Evolutionary conservation across 2,888 invertebrate species (phyloP).

Genomic region (Conistra vaccinii): DNA sequence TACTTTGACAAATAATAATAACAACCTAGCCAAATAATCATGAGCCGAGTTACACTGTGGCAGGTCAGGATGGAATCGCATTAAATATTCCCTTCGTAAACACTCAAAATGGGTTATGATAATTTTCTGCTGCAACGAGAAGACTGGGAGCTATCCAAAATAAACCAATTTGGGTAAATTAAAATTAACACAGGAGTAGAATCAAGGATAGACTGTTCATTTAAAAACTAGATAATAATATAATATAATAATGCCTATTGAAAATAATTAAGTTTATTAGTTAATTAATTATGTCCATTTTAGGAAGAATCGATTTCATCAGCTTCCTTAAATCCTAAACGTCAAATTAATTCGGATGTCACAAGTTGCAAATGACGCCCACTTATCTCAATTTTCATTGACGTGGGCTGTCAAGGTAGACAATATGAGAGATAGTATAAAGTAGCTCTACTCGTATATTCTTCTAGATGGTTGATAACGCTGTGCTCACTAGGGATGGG

Average conservation of each 20-base stretch:
- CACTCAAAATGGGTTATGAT: neutral
- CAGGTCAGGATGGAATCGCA: neutral
- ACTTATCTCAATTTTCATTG: conserved; percentile 54
- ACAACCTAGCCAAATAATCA: neutral
- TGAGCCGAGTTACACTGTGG: neutral
- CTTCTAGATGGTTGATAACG: conserved; percentile 52
- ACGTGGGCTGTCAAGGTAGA: conserved; percentile 50
- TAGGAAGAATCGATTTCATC: conserved; percentile 35
- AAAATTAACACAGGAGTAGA: neutral
- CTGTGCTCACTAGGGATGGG: conserved; percentile 11
- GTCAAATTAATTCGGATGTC: conserved; percentile 45
- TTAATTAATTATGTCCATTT: conserved; percentile 31
- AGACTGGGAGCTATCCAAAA: neutral
- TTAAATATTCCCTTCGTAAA: neutral
- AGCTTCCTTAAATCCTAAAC: conserved; percentile 19
- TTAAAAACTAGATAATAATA: neutral
- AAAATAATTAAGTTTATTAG: neutral
- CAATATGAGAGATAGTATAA: conserved; percentile 14
- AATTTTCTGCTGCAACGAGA: neutral
- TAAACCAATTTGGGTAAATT: neutral
- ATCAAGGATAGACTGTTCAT: neutral
- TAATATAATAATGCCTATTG: no score
- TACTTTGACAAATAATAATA: no score
- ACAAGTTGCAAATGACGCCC: conserved; percentile 27
- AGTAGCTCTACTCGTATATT: conserved; percentile 48